Conservation (phyloP, 2,888 invertebrate species). For the Pimpla rufipes region DNA sequence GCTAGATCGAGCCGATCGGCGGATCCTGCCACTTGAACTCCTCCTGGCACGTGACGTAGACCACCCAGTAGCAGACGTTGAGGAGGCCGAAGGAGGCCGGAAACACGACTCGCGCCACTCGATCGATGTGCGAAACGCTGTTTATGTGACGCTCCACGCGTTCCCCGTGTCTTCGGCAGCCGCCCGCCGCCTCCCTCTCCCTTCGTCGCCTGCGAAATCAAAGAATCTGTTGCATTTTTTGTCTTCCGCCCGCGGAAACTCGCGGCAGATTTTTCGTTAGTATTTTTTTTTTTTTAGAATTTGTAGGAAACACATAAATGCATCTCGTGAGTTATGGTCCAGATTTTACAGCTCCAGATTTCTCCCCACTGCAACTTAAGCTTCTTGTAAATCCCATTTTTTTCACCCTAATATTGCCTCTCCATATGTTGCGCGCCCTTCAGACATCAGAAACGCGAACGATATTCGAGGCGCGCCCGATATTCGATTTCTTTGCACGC, state of each 20-base stretch:
- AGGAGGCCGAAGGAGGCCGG: constrained; percentile 95
- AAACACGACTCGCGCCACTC: constrained; percentile 92
- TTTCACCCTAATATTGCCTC: no score
- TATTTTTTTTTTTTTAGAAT: no score
- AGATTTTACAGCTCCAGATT: no score
- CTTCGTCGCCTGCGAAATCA: constrained; percentile 87
- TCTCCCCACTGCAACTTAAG: no score
- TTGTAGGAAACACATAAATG: no score
- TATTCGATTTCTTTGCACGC: no score
- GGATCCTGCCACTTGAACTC: constrained; percentile 92
- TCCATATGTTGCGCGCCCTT: no score
- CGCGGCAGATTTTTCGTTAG: no score
- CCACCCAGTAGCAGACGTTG: constrained; percentile 96
- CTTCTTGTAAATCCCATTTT: no score
- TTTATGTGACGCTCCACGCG: constrained; percentile 90
- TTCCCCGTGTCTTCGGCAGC: constrained; percentile 81
- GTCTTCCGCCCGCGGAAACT: no score
- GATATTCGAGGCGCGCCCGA: no score
- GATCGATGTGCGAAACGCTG: constrained; percentile 95
- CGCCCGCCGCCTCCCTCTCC: constrained; percentile 89
- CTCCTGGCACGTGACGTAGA: constrained; percentile 92
- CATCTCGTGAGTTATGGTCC: not conserved
- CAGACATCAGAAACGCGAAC: no score
- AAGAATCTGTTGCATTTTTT: not conserved
- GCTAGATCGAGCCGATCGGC: constrained; percentile 85